Conservation (phyloP, 2,113 vertebrate species). For the Myiagra hebetior region DNA sequence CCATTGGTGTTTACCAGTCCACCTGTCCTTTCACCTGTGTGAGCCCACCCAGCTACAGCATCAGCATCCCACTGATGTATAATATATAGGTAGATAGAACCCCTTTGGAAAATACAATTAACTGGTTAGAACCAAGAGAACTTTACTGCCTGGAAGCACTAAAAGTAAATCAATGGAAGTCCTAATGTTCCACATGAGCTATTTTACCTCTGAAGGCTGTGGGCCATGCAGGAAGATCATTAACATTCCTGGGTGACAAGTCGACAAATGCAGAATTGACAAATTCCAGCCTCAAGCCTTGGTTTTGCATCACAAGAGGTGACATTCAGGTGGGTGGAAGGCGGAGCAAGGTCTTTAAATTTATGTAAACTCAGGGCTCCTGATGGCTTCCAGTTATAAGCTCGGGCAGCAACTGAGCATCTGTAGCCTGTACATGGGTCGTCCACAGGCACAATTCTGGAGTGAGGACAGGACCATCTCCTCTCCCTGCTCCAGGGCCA, state of each 20-base stretch:
- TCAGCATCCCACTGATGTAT: neutral
- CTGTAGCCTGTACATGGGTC: neutral
- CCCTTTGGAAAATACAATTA: neutral
- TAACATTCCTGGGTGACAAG: neutral
- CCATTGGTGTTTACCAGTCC: neutral
- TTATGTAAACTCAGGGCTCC: neutral
- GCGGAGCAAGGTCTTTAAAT: neutral
- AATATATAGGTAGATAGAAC: neutral
- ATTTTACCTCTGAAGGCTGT: neutral
- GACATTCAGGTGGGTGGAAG: neutral
- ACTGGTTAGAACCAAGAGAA: neutral
- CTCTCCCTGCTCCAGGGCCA: neutral
- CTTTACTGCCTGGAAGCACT: neutral
- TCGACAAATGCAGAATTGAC: neutral
- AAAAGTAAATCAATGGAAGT: neutral
- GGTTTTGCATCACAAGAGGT: neutral
- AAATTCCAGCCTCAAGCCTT: neutral
- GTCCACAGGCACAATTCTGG: fast-evolving
- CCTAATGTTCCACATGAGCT: neutral
- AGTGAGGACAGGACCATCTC: neutral
- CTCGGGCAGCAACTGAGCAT: neutral
- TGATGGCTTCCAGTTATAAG: neutral
- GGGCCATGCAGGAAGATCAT: neutral
- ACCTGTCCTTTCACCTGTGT: neutral
- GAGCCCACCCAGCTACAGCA: neutral